phyloP scores from a whole-genome alignment of 2,113 vertebrate genomes.

The Leucosticte australis region DNA sequence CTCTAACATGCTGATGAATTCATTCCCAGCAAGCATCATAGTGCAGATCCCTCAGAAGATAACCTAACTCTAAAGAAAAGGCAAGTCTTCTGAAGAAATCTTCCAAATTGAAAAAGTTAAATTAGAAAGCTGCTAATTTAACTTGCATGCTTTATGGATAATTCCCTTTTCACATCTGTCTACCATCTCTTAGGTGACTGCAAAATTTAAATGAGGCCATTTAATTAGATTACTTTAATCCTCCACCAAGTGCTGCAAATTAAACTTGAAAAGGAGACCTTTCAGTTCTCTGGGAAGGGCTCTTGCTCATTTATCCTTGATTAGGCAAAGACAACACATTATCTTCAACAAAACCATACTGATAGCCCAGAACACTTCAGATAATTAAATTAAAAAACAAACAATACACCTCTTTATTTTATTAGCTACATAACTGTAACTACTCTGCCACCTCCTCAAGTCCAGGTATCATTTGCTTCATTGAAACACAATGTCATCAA shows the following conservation, averaged over 20 bases:
- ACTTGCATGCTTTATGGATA: neutral
- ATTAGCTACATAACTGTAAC: neutral
- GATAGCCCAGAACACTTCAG: neutral
- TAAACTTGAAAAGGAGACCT: constrained; percentile 6
- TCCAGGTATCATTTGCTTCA: neutral
- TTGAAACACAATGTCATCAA: neutral
- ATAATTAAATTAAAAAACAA: constrained; percentile 27
- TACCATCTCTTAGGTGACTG: constrained; percentile 22
- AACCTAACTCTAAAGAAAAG: neutral
- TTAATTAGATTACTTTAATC: constrained; percentile 56
- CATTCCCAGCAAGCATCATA: neutral
- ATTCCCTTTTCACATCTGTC: constrained; percentile 28
- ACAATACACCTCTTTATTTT: neutral
- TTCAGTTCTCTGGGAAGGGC: neutral
- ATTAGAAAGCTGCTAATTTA: constrained; percentile 19
- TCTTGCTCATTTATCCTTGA: neutral
- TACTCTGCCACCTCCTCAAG: neutral
- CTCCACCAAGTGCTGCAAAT: constrained; percentile 11
- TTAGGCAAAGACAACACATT: neutral
- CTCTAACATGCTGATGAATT: neutral
- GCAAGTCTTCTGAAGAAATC: neutral
- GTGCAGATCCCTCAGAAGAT: neutral
- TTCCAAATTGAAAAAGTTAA: neutral
- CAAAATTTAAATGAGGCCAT: constrained; percentile 42
- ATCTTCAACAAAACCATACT: neutral